Evolutionary conservation across 1,140 invertebrate species (phyloP), one percentile per base, ranked within the genome.

Genomic region (Ooceraea biroi): DNA sequence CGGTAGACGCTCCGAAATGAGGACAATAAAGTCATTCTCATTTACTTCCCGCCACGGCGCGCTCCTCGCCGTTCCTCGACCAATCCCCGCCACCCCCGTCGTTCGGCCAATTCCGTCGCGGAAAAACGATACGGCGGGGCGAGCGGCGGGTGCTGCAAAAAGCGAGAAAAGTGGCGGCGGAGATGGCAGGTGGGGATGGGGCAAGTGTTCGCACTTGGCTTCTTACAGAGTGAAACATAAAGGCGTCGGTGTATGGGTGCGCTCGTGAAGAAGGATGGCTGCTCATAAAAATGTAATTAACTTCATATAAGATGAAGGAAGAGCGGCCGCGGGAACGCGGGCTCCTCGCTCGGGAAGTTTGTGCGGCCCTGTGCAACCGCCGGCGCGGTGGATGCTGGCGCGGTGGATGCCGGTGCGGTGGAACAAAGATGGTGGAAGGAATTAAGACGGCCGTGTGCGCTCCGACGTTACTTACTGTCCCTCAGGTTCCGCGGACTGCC

Each of bases 241-340:
- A 78, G 83, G 19, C 55, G 41, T 14, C 8, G 76, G 55, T 50
- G 82, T 50, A 80, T 58, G 50, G 36, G 74, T 80, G 61, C 58
- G 77, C 76, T 65, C 60, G 63, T 36, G 78, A 90, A 87, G 86
- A 83, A 83, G 46, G 85, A 88, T 88, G 86, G 83, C 25, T 48
- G 50, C 86, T 90, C 86, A 87, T 90, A 90, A 90, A 90, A 90
- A 90, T 85, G 89, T 90, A 90, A 90, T 90, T 90, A 90, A 88
- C 87, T 90, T 88, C 85, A 88, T 85, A 84, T 82, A 89, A 89
- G 88, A 90, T 88, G 86, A 90, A 90, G 85, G 85, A 61, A 71
- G 73, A 72, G 77, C 63, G 50, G 82, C 36, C 46, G 57, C 22
- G 27, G 27, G 58, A 63, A 19, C 8, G 30, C n/a, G 41, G 30